Evolutionary conservation across 2,113 vertebrate species (phyloP), one percentile per base, ranked within the genome.

Genomic region (Pollachius pollachius): DNA sequence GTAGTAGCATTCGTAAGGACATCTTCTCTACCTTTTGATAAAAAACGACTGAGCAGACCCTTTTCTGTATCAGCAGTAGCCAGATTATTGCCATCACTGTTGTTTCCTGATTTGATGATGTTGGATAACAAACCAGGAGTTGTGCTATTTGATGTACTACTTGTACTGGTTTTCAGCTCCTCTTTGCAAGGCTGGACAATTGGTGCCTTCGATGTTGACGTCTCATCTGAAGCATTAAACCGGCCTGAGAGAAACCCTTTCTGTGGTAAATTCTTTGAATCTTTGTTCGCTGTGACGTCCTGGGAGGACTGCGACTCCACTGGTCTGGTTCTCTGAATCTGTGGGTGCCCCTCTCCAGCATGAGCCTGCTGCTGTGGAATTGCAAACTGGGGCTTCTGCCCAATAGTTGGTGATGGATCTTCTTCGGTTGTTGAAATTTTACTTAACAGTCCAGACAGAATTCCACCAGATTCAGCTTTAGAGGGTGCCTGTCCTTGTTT

Each of bases 221-320:
- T 90, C 70, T 94, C 93, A 77, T 65, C 77, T 37, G 89, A 86
- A 70, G 77, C 78, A 61, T 23, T 84, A 81, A 95, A 91, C 30
- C 96, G 77, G n/a, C 87, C 91, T 30, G 92, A 90, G 41, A 95
- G 79, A 64, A 96, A 91, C 23, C 91, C 85, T 62, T 88, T 92
- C 66, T 87, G 85, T 23, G 37, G 30, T 17, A 34, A 48, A 67
- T 60, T 64, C 69, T 88, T 90, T 34, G 21, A 61, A 27, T 90
- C 81, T 65, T 84, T 88, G 61, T 91, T 85, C 54, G 48, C 54
- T 15, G 25, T 65, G 11, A 37, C 62, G 66, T 91, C 86, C 68
- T 87, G 80, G 23, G 81, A 62, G 13, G 82, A 77, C 63, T 72
- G 67, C 21, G 74, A 68, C 37, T 92, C 88, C n/a, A 91, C 76